Base-by-base conservation (phyloP, 1,140 invertebrate genomes). In the Paraescarpia echinospica region DNA sequence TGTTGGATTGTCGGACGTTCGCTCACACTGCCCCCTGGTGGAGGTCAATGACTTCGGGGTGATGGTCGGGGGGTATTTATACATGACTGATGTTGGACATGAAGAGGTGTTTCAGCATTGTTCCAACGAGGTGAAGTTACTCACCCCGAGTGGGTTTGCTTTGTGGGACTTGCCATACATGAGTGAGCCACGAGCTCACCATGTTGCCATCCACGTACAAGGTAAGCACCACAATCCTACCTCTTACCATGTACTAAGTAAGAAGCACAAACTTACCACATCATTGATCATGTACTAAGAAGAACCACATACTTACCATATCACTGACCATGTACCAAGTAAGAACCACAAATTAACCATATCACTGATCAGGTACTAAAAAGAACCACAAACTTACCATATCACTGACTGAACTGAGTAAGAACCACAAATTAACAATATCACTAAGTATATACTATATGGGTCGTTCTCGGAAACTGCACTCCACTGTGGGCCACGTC, bases 151-250 rank as follows among this genome's bases (percentile, higher is more conserved):
- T 27, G 91, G 92, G n/a, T 93, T 93, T 93, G 91, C 93, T n/a
- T 59, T 94, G 27, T 94, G 94, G 93, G 93, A 93, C 90, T 93
- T 94, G 77, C 92, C 93, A 48, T 89, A 89, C 77, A 93, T 94
- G 91, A 92, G 90, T 31, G 93, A 93, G 59, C 91, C 92, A 35
- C 59, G 94, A 27, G 94, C 93, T 35, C 92, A 93, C 59, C 93
- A 94, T 92, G 92, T 93, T 18, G 93, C 93, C 22, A 93, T 94
- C 33, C 93, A 93, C 41, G 90, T 94, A 12, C 34, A 89, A 92
- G 93, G 94, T 93, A 92, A 89, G 59, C 4, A 1, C 59, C 59
- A 77, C 22, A 77, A 77, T 4, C 59, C 22, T 2, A 27, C 59
- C 59, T 41, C 41, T 41, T 4, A 41, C 41, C 4, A 41, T 41